phyloP scores from a whole-genome alignment of 2,888 invertebrate genomes.

The Pilophorus perplexus region DNA sequence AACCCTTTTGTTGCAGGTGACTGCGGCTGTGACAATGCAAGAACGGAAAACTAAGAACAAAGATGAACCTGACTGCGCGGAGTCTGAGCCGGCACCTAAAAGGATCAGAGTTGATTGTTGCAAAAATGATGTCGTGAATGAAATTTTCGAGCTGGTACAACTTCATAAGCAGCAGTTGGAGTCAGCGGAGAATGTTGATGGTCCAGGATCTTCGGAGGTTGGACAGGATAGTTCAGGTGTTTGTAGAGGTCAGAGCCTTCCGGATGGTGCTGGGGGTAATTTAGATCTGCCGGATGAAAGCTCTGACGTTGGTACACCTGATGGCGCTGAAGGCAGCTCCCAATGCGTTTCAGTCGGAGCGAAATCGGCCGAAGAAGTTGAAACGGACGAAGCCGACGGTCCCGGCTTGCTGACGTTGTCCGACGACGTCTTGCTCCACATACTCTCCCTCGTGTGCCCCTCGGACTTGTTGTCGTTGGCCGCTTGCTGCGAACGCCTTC shows the following conservation, averaged over 20 bases:
- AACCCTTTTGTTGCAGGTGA: too few species aligned
- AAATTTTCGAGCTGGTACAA: neutral
- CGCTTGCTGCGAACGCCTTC: conserved; percentile 53
- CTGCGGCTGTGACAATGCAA: neutral
- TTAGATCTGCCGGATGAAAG: too few species aligned
- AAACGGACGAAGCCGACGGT: neutral
- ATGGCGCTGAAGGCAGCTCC: too few species aligned
- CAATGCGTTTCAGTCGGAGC: too few species aligned
- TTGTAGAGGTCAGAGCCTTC: too few species aligned
- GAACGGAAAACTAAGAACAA: conserved; percentile 8
- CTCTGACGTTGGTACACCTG: too few species aligned
- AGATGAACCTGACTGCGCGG: neutral
- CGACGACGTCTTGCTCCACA: conserved; percentile 60
- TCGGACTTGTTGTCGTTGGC: conserved; percentile 58
- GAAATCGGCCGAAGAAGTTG: neutral
- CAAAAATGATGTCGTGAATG: too few species aligned
- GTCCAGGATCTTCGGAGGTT: neutral
- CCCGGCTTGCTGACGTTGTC: conserved; percentile 57
- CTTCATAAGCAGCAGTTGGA: neutral
- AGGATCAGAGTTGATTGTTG: neutral
- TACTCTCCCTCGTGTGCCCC: conserved; percentile 55
- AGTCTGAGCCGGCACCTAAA: conserved; percentile 11
- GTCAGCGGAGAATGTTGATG: neutral
- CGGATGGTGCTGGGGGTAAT: too few species aligned
- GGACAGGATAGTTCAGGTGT: too few species aligned